phyloP scores from a whole-genome alignment of 2,888 invertebrate species.

The Thumatha senex region DNA sequence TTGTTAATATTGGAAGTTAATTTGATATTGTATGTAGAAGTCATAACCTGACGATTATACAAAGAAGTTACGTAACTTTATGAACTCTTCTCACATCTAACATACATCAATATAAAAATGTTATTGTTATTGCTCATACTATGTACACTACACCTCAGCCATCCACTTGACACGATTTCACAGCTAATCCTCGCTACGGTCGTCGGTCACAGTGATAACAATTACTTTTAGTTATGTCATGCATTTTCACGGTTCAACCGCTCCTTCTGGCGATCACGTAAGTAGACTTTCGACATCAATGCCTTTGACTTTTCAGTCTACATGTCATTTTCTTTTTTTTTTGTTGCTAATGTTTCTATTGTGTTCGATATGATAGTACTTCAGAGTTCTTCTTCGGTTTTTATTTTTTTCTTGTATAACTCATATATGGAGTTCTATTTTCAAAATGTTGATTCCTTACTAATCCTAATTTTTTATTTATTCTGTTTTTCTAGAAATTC shows the following conservation, averaged over 20 bases:
- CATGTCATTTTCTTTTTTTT: neutral
- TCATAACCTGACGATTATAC: too few species aligned
- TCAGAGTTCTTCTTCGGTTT: neutral
- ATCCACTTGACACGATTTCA: slow-evolving; percentile 39
- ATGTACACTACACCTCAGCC: slow-evolving; percentile 26
- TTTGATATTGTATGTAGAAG: too few species aligned
- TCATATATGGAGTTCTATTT: neutral
- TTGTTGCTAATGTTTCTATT: neutral
- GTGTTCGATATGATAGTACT: neutral
- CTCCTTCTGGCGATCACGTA: slow-evolving; percentile 16
- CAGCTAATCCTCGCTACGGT: slow-evolving; percentile 31
- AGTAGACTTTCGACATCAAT: slow-evolving; percentile 20
- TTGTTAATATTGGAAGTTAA: too few species aligned
- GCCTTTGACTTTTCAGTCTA: neutral
- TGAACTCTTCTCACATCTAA: neutral
- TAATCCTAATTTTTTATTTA: too few species aligned
- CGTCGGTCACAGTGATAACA: slow-evolving; percentile 31
- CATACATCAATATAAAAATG: slow-evolving; percentile 5
- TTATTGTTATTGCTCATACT: neutral
- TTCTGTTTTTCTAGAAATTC: neutral
- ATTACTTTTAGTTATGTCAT: slow-evolving; percentile 39
- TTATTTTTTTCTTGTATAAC: neutral
- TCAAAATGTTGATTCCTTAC: neutral
- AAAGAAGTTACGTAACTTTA: too few species aligned
- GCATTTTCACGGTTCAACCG: slow-evolving; percentile 31